Percentiles rank a stretch among this genome's conserved stretches.
Evolutionary conservation across 2,888 invertebrate genomes (phyloP).

Genomic region (Pseudococcus jackbeardsleyi): DNA sequence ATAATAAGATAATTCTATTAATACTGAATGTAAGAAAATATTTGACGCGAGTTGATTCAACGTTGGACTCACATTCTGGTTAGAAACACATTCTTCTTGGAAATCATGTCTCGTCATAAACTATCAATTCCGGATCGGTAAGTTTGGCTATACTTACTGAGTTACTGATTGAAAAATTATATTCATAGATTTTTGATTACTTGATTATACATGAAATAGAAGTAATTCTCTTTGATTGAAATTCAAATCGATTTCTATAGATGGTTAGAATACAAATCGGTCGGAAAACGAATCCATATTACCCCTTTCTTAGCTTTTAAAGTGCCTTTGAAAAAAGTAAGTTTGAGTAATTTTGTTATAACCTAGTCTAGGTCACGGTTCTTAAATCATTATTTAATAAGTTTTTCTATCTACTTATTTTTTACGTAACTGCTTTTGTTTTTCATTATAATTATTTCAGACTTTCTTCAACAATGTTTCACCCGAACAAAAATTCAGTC

Average conservation of each 20-base stretch:
- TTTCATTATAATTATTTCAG: conserved; percentile 1
- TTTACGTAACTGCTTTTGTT: neutral
- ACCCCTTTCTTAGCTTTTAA: conserved; percentile 55
- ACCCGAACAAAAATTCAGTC: conserved; percentile 12
- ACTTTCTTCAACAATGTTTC: neutral
- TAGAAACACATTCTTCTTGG: too few relatives aligned
- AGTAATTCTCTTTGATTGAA: neutral
- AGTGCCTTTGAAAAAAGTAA: neutral
- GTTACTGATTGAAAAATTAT: too few relatives aligned
- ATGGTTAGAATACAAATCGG: conserved; percentile 23
- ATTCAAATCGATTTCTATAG: neutral
- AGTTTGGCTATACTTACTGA: neutral
- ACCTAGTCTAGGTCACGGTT: neutral
- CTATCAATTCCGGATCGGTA: neutral
- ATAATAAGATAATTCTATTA: too few relatives aligned
- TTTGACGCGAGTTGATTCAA: too few relatives aligned
- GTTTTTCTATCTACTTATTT: too few relatives aligned
- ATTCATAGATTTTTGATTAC: neutral
- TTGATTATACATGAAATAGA: neutral
- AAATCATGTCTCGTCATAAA: conserved; percentile 3
- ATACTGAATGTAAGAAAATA: too few relatives aligned
- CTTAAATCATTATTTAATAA: too few relatives aligned
- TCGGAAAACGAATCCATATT: conserved; percentile 23
- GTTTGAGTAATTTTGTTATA: neutral
- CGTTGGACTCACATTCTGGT: too few relatives aligned